A percentile compares a stretch with the other conserved stretches of the same genome.
Evolutionary conservation across 2,888 invertebrate genomes (phyloP).

Genomic region (Timema podura): DNA sequence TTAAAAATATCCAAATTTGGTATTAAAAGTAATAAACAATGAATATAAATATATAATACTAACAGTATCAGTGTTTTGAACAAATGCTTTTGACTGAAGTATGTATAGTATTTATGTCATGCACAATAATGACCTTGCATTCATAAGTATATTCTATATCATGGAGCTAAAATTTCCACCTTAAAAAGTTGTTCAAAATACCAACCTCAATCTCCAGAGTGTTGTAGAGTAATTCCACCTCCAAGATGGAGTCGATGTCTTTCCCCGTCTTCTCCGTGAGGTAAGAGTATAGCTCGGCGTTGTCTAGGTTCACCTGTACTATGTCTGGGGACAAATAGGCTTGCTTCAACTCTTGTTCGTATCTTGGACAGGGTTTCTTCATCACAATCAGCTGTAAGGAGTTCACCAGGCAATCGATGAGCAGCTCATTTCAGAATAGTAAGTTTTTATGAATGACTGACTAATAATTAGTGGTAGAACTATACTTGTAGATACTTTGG

Average conservation of each 20-base stretch:
- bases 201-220: slow-evolving; percentile 59
- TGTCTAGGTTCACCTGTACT: slow-evolving; percentile 50
- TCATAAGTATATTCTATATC: background rate
- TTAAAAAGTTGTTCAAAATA: background rate
- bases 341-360: slow-evolving; percentile 50
- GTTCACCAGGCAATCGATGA: background rate
- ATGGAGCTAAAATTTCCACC: too few relatives aligned
- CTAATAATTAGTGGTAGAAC: too few relatives aligned
- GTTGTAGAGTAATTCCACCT: slow-evolving; percentile 68
- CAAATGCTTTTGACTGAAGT: too few relatives aligned
- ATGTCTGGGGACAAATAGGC: slow-evolving; percentile 51
- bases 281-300: slow-evolving; percentile 59
- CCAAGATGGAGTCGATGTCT: slow-evolving; percentile 55
- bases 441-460: too few relatives aligned
- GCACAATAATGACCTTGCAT: background rate
- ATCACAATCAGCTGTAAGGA: slow-evolving; percentile 45
- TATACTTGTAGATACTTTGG: too few relatives aligned
- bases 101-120: background rate
- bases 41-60: too few relatives aligned
- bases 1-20: too few relatives aligned
- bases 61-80: too few relatives aligned
- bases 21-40: too few relatives aligned
- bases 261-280: slow-evolving; percentile 56
- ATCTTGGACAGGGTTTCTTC: slow-evolving; percentile 53
- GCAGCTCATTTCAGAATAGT: too few relatives aligned